These are phyloP conservation scores for Cololabis saira DNA, from an alignment of 2,113 vertebrate species.

Conservation along the genomic window DNA sequence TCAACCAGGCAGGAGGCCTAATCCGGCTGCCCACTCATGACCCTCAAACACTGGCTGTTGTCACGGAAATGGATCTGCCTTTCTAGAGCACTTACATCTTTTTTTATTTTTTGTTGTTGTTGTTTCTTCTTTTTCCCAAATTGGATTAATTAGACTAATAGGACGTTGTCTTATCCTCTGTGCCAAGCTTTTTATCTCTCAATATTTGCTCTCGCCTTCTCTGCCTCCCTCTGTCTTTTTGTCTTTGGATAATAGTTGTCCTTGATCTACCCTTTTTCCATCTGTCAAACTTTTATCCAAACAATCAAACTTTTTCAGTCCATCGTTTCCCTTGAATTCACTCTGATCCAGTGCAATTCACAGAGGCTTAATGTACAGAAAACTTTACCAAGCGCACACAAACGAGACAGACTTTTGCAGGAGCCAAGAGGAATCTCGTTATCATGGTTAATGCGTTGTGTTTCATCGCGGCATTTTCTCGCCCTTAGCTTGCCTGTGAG, in stretches of 20 bases:
- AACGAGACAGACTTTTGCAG: neutral
- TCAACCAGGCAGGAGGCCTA: slow-evolving; percentile 63
- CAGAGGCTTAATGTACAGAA: neutral
- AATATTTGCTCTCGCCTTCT: slow-evolving; percentile 67
- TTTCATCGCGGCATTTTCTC: slow-evolving; percentile 39
- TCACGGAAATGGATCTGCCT: slow-evolving; percentile 61
- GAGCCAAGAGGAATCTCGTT: slow-evolving; percentile 49
- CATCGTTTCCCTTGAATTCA: slow-evolving; percentile 2
- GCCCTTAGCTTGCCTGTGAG: slow-evolving; percentile 16
- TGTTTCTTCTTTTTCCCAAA: slow-evolving; percentile 31
- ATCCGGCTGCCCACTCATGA: slow-evolving; percentile 58
- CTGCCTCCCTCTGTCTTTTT: slow-evolving; percentile 42
- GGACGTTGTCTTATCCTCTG: slow-evolving; percentile 67
- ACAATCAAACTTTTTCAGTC: slow-evolving; percentile 9
- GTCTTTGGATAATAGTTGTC: slow-evolving; percentile 44
- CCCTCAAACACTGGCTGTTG: slow-evolving; percentile 70
- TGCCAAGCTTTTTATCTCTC: slow-evolving; percentile 67
- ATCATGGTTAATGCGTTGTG: slow-evolving; percentile 56
- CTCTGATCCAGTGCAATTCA: no score
- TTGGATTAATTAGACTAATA: slow-evolving; percentile 75
- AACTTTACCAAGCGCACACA: neutral
- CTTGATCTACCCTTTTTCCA: slow-evolving; percentile 21
- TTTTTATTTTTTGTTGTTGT: slow-evolving; percentile 14
- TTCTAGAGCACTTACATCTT: slow-evolving; percentile 29
- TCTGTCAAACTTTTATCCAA: slow-evolving; percentile 36